A percentile compares a stretch with the other conserved stretches of the same genome.
Conservation (phyloP, 2,113 vertebrate species). For the Sisor rabdophorus region DNA sequence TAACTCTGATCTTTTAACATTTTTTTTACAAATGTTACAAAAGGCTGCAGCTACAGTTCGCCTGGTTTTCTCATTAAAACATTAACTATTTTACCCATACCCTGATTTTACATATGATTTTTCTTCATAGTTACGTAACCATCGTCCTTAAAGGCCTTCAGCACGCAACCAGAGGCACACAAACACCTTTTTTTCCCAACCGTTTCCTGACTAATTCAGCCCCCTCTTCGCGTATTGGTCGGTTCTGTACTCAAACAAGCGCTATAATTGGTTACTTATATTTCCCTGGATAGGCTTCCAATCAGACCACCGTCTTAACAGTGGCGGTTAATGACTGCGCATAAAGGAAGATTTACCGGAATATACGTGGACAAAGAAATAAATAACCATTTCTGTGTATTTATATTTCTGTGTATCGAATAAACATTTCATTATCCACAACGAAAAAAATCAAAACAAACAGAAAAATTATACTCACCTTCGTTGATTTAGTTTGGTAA, state of each 20-base stretch:
- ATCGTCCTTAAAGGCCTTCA: neutral
- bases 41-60: too few species aligned
- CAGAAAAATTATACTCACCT: neutral
- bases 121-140: neutral
- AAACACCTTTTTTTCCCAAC: neutral
- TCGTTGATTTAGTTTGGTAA: neutral
- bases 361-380: neutral
- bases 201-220: neutral
- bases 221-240: neutral
- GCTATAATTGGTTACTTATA: neutral
- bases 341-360: neutral
- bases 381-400: too few species aligned
- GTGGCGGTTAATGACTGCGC: neutral
- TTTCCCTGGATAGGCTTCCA: neutral
- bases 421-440: neutral
- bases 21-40: too few species aligned
- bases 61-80: neutral
- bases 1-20: too few species aligned
- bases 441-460: neutral
- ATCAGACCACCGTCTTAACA: neutral
- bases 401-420: neutral
- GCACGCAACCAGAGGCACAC: neutral
- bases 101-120: neutral
- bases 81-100: too few species aligned
- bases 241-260: fast-evolving